A percentile compares a stretch with the other conserved stretches of the same genome.
Conservation (phyloP, 1,140 invertebrate genomes). For the Tenebrio molitor region DNA sequence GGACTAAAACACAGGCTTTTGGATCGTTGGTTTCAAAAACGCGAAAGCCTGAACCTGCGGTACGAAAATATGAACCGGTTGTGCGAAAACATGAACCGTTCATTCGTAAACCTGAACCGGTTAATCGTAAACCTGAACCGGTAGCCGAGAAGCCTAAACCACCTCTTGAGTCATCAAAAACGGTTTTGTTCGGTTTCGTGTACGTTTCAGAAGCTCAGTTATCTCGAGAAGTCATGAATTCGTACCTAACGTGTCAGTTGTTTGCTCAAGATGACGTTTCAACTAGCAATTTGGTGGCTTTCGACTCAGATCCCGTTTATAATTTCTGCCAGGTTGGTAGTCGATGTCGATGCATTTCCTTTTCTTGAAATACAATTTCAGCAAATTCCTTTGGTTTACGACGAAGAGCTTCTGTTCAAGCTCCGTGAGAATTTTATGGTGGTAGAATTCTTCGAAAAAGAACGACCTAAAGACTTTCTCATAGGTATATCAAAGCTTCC, state of each 20-base stretch:
- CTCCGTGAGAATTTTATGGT: constrained; percentile 72
- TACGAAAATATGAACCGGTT: constrained; percentile 63
- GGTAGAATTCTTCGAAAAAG: constrained; percentile 70
- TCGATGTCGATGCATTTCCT: constrained; percentile 59
- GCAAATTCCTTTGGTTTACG: constrained; percentile 71
- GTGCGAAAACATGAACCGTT: constrained; percentile 61
- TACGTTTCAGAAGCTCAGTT: constrained; percentile 69
- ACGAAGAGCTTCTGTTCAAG: constrained; percentile 69
- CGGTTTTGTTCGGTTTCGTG: constrained; percentile 69
- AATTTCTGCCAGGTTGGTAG: constrained; percentile 71
- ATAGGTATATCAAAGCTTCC: constrained; percentile 71
- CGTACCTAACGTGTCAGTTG: constrained; percentile 69
- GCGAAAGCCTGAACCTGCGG: too few species aligned
- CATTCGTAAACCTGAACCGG: constrained; percentile 26
- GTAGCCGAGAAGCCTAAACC: background rate
- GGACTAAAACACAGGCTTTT: constrained; percentile 44
- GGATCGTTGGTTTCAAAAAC: constrained; percentile 58
- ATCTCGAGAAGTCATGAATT: constrained; percentile 62
- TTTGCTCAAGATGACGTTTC: constrained; percentile 69
- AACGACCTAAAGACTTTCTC: constrained; percentile 63
- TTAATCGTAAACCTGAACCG: constrained; percentile 13
- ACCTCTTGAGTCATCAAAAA: background rate
- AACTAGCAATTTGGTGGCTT: constrained; percentile 66
- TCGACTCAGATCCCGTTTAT: constrained; percentile 68
- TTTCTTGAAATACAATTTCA: constrained; percentile 64